Conservation (phyloP, 2,888 invertebrate species). For the Scaptomyza tumidula region DNA sequence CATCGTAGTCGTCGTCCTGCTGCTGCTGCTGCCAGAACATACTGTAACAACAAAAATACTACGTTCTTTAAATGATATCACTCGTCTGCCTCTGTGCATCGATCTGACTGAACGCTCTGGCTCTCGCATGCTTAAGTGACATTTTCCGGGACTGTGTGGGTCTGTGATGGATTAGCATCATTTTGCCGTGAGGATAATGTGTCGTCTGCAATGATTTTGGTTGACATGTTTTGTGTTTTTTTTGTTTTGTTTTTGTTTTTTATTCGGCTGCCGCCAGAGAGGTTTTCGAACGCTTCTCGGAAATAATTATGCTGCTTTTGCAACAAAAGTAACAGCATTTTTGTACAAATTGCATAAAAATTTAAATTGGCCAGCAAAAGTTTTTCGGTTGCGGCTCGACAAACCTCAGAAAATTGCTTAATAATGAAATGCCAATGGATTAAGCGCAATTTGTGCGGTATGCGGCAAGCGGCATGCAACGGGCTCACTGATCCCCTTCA, state of each 20-base stretch:
- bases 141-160: constrained; percentile 66
- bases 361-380: constrained; percentile 70
- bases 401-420: constrained; percentile 73
- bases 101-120: constrained; percentile 44
- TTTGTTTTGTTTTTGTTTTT: constrained; percentile 40
- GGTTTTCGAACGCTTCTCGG: constrained; percentile 70
- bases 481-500: constrained; percentile 47
- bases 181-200: constrained; percentile 82
- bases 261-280: constrained; percentile 27
- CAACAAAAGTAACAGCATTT: constrained; percentile 81
- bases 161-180: constrained; percentile 84
- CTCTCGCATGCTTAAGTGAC: constrained; percentile 76
- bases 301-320: constrained; percentile 83
- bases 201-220: constrained; percentile 81
- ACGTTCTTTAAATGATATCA: constrained; percentile 60
- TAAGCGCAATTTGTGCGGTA: constrained; percentile 77
- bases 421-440: constrained; percentile 80
- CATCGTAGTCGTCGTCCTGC: constrained; percentile 1
- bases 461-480: constrained; percentile 40
- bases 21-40: constrained; percentile 13
- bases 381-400: constrained; percentile 44
- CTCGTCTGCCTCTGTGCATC: constrained; percentile 32
- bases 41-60: constrained; percentile 35
- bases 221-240: constrained; percentile 62
- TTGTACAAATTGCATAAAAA: constrained; percentile 82